Evolutionary conservation across 2,888 invertebrate species (phyloP).

Genomic region (Xestia ashworthii): DNA sequence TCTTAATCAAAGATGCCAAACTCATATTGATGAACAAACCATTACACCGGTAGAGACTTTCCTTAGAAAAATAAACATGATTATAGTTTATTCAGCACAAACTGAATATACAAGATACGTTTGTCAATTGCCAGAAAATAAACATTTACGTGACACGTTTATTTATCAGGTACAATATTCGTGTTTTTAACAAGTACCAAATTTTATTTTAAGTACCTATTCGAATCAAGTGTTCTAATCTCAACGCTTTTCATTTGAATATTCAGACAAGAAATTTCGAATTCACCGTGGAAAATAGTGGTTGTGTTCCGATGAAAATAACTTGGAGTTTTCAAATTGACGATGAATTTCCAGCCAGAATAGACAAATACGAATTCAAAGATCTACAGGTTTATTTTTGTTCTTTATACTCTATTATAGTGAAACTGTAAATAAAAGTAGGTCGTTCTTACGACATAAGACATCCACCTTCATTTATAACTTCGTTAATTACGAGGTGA

Average conservation of each 20-base stretch:
- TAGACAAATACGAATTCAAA: slow-evolving; percentile 74
- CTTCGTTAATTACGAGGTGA: no score
- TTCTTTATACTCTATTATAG: background rate
- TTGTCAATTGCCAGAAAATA: slow-evolving; percentile 82
- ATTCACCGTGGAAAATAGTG: slow-evolving; percentile 81
- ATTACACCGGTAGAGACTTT: slow-evolving; percentile 68
- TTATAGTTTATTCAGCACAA: slow-evolving; percentile 86
- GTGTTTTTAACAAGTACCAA: background rate
- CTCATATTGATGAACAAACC: slow-evolving; percentile 76
- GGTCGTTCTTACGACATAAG: background rate
- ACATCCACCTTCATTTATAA: background rate
- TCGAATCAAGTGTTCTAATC: background rate
- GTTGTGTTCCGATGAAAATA: slow-evolving; percentile 84
- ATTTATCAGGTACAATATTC: slow-evolving; percentile 84
- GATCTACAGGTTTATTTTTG: slow-evolving; percentile 58
- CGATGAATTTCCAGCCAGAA: slow-evolving; percentile 83
- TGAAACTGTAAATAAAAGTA: background rate
- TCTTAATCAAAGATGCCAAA: slow-evolving; percentile 80
- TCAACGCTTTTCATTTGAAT: slow-evolving; percentile 6
- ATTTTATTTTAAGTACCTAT: background rate
- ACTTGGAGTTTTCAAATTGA: slow-evolving; percentile 84
- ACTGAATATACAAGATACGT: slow-evolving; percentile 89
- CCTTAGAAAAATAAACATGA: slow-evolving; percentile 79
- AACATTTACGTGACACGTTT: slow-evolving; percentile 89
- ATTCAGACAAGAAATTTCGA: slow-evolving; percentile 79